Evolutionary conservation across 2,888 invertebrate species (phyloP), one percentile per base, ranked within the genome.

Genomic region (Microctonus brassicae): DNA sequence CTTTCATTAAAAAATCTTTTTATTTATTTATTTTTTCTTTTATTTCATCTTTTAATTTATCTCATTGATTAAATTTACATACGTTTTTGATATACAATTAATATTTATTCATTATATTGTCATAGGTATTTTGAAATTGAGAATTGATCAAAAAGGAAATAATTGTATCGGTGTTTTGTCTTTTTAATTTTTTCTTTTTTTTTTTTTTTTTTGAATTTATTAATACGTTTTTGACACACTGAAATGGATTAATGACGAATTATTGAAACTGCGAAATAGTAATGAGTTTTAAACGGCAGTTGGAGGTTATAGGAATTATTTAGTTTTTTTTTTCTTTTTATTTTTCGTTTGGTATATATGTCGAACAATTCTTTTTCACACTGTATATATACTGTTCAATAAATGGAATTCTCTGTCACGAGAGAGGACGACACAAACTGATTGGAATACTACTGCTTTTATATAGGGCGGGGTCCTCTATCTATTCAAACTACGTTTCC

Each of bases 391-490:
- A n/a, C n/a, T n/a, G n/a, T n/a, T n/a, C 47, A 17, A 47, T 47
- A 17, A 47, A 17, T 17, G 47, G 17, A 47, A 24, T 26, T 11
- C 6, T 24, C 17, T 24, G 20, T 61, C 39, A 24, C 29, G 29
- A 29, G 29, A 29, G 29, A 26, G n/a, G 17, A 57, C 11, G n/a
- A 57, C 3, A n/a, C 26, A 29, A 61, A 22, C 39, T 22, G 26
- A 61, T 61, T 61, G 61, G 61, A 39, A 24, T 61, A 61, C n/a
- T 61, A 17, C n/a, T 42, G 42, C 17, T 42, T 13, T n/a, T 42
- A 6, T n/a, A 17, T 7, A 57, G 66, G 66, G 66, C 66, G 66
- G 66, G 57, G 66, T 57, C 53, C 36, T 20, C 20, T 53, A 53
- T 22, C 6, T 33, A 34, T 53, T 20, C 34, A 34, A 34, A 20